Base-by-base conservation (phyloP, 2,113 vertebrate genomes). In the Columba livia region DNA sequence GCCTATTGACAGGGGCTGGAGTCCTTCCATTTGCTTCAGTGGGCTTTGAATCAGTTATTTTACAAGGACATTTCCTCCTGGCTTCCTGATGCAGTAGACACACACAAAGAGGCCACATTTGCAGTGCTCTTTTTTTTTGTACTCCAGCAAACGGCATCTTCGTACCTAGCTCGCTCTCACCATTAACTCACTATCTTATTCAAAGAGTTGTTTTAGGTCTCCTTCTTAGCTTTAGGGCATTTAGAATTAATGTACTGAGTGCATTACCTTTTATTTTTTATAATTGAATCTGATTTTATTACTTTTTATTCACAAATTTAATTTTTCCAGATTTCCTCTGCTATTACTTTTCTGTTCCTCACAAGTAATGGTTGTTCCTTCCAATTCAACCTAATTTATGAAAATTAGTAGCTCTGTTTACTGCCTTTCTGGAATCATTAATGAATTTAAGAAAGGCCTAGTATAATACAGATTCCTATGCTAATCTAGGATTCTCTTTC, bases 21-120 rank as follows among this genome's bases (percentile, higher is more conserved):
- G 95, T 90, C 84, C 73, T 94, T 96, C 95, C 96, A 94, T 92
- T 94, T 95, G 93, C 94, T 96, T 91, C 91, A 94, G 80, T 69
- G 91, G 85, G 90, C 89, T 87, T 75, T 97, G 95, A 96, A 96
- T 95, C 85, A 40, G 91, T 87, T 96, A 79, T 95, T 97, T 96
- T 93, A 80, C 87, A 94, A 92, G 94, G 89, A 97, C 20, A 2
- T 79, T 95, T 93, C 83, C 93, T 95, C 96, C 94, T 97, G 94
- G 94, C 94, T 96, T 96, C 95, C 94, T 92, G 89, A 81, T 75
- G 84, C 11, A 1, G 56, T 69, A 95, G 93, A 84, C 75, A 32
- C 0, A 26, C 84, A 94, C 79, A 97, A 95, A 95, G 89, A 87
- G 84, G 57, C 84, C 77, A 87, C 87, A 94, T 89, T 95, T 95